A percentile compares a stretch with the other conserved stretches of the same genome.
Evolutionary conservation across 1,140 invertebrate genomes (phyloP).

Genomic region (Aphidius gifuensis): DNA sequence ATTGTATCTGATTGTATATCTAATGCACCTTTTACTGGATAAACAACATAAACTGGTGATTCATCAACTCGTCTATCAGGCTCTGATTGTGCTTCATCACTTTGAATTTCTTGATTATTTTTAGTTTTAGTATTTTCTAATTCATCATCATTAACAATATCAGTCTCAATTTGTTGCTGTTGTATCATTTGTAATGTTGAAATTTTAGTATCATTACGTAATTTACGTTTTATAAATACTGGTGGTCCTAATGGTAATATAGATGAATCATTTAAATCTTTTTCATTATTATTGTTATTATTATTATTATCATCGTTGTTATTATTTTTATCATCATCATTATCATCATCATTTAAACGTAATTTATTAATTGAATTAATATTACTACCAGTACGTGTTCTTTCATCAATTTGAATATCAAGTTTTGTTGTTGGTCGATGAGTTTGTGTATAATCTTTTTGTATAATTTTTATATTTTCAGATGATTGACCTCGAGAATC

Average conservation of each 20-base stretch:
- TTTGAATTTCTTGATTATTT: too few species aligned
- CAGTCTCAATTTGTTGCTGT: slow-evolving; percentile 9
- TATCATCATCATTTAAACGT: slow-evolving; percentile 38
- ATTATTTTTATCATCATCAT: slow-evolving; percentile 29
- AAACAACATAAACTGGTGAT: slow-evolving; percentile 62
- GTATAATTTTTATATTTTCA: slow-evolving; percentile 4
- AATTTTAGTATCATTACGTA: not conserved
- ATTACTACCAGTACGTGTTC: slow-evolving; percentile 15
- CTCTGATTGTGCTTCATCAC: not conserved
- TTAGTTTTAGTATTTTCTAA: slow-evolving; percentile 6
- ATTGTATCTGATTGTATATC: slow-evolving; percentile 32
- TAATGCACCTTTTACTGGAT: slow-evolving; percentile 56
- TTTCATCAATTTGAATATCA: slow-evolving; percentile 20
- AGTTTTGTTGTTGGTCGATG: not conserved
- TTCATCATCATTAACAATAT: slow-evolving; percentile 23
- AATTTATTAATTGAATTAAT: slow-evolving; percentile 17
- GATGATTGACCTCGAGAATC: slow-evolving; percentile 6
- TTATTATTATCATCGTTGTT: slow-evolving; percentile 16
- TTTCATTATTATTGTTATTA: not conserved
- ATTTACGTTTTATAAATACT: not conserved
- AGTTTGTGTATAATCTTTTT: slow-evolving; percentile 13
- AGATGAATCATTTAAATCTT: slow-evolving; percentile 14
- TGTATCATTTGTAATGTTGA: slow-evolving; percentile 4
- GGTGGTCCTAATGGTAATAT: not conserved
- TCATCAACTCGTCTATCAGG: slow-evolving; percentile 39